Percentiles rank a stretch among this genome's conserved stretches.
phyloP scores from a whole-genome alignment of 2,888 invertebrate genomes.

The Lathronympha strigana region DNA sequence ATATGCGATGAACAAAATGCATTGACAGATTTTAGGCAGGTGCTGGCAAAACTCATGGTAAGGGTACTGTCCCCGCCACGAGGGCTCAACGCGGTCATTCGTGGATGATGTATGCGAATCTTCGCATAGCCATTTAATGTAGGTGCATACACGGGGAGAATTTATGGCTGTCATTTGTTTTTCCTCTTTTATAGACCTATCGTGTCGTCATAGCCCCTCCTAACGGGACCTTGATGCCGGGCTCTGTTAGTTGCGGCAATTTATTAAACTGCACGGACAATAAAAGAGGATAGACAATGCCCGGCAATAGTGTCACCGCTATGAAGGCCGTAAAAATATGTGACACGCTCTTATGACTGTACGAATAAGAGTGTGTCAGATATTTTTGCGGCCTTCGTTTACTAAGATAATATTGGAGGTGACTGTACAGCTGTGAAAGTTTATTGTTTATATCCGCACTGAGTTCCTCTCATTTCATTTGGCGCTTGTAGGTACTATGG shows the following conservation, averaged over 20 bases:
- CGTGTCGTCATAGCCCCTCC: conserved; percentile 39
- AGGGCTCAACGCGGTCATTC: conserved; percentile 63
- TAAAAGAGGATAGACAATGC: too few species aligned
- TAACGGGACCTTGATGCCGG: conserved; percentile 37
- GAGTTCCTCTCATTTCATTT: too few species aligned
- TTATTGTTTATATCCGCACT: too few species aligned
- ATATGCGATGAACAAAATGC: not conserved
- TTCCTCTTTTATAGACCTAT: conserved; percentile 41
- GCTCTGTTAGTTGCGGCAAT: conserved; percentile 7
- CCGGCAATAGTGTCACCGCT: too few species aligned
- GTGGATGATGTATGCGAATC: conserved; percentile 72
- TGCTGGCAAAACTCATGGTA: conserved; percentile 56
- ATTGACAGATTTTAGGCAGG: too few species aligned
- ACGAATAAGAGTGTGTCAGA: too few species aligned
- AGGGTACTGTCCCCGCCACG: conserved; percentile 55
- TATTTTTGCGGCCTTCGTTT: too few species aligned
- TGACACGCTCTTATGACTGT: too few species aligned
- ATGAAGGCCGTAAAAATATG: too few species aligned
- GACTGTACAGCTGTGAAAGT: too few species aligned
- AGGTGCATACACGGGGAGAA: conserved; percentile 60
- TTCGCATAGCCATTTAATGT: conserved; percentile 66
- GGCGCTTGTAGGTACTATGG: too few species aligned
- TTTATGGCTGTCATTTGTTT: conserved; percentile 51
- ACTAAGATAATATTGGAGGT: too few species aligned
- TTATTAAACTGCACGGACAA: conserved; percentile 38